Evolutionary conservation across 1,140 invertebrate genomes (phyloP), one percentile per base, ranked within the genome.

Genomic region (Subanguina moxae): DNA sequence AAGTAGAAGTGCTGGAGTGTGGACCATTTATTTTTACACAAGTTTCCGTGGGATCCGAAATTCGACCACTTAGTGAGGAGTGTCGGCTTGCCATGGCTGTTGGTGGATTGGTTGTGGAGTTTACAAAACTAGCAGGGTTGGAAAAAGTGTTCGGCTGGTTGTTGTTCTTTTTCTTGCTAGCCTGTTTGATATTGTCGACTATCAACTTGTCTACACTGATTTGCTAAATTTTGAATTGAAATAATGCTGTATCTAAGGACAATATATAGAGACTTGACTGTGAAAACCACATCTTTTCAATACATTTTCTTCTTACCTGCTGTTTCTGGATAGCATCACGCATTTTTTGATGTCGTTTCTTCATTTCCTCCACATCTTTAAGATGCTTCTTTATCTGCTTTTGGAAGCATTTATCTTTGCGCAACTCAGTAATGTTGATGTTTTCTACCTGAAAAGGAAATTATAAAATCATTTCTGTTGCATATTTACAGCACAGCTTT

Each of bases 371-470:
- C 66, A 94, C 80, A 77, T 98, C 94, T 82, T 97, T 97, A 82
- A 91, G 89, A 76, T 97, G 93, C 82, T 97, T 97, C 78, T 93
- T 91, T 43, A 90, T 88, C n/a, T 91, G 88, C 85, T 98, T 98
- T 74, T 90, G 86, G 85, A 92, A 97, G 48, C 88, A 89, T 84
- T 98, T 98, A 80, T 97, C 94, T 76, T 89, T 88, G 38, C 90
- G 88, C 46, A 98, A 85, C 25, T 88, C 88, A 67, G 97, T 94
- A 15, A 92, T 87, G 0, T 91, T 95, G 65, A 98, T 91, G 0
- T 91, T 88, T 71, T 97, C 92, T 80, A 94, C 93, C 56, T 84
- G 45, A 32, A 76, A 67, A 56, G 19, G 23, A 32, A 21, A 21
- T 65, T 38, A 38, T 5, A 38, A 48, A 1, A 23, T 62, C 11